Evolutionary conservation across 2,113 vertebrate species (phyloP).

Genomic region (Podarcis muralis): DNA sequence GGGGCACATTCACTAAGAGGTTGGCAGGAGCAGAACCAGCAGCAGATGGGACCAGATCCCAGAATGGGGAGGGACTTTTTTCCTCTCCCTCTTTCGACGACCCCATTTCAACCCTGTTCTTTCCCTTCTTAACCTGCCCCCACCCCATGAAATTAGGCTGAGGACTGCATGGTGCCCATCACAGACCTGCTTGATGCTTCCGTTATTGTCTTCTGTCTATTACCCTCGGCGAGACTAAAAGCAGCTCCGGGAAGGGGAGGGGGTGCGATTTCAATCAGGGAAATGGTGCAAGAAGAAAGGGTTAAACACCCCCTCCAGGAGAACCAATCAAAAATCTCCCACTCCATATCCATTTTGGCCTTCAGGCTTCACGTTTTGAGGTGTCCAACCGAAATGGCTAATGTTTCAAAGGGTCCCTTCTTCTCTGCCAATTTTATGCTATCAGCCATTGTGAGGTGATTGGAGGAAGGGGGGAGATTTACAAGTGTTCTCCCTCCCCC

Average conservation of each 20-base stretch:
- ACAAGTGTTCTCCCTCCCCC: neutral
- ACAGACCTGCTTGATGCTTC: neutral
- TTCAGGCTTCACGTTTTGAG: neutral
- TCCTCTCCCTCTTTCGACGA: too few species aligned
- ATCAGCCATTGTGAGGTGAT: too few species aligned
- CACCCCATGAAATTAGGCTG: too few species aligned
- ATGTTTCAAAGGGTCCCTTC: neutral
- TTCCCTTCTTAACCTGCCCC: too few species aligned
- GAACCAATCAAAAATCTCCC: neutral
- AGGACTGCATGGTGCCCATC: too few species aligned
- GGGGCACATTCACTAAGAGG: too few species aligned
- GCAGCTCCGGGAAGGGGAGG: neutral
- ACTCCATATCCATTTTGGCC: neutral
- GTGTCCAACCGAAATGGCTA: neutral
- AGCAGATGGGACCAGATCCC: too few species aligned
- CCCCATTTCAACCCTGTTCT: too few species aligned
- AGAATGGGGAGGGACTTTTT: too few species aligned
- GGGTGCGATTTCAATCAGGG: neutral
- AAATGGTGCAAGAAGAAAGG: neutral
- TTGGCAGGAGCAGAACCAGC: too few species aligned
- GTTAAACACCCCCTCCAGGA: neutral
- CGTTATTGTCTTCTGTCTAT: neutral
- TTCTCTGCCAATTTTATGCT: neutral
- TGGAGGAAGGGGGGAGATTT: neutral
- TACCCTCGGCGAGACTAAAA: too few species aligned